Percentiles rank a stretch among this genome's conserved stretches.
phyloP scores from a whole-genome alignment of 2,888 invertebrate species.

The Coecobrya sp. region DNA sequence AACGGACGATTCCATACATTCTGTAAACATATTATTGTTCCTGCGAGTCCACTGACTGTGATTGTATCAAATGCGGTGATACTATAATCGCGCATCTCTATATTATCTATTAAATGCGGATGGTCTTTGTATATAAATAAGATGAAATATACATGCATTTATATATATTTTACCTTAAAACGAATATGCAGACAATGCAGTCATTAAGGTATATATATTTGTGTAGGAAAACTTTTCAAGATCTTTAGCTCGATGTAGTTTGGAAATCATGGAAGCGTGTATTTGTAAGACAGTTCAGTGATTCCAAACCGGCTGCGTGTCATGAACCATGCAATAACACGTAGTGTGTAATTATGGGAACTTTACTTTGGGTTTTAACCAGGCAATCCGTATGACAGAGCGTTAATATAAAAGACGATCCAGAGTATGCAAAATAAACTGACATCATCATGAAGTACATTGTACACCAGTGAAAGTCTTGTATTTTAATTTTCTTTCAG shows the following conservation, averaged over 20 bases:
- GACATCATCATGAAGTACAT: neutral
- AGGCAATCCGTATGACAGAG: neutral
- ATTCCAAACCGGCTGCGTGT: constrained; percentile 59
- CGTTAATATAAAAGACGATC: neutral
- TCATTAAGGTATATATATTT: too few species aligned
- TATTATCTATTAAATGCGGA: too few species aligned
- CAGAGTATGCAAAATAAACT: too few species aligned
- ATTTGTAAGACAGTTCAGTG: constrained; percentile 71
- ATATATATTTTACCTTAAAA: too few species aligned
- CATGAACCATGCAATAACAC: constrained; percentile 68
- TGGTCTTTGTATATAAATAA: too few species aligned
- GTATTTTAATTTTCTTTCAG: neutral
- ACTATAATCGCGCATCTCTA: too few species aligned
- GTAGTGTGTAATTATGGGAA: neutral
- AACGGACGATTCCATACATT: neutral
- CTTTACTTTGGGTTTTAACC: neutral
- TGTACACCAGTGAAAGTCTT: neutral
- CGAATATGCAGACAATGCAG: too few species aligned
- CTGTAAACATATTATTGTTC: neutral
- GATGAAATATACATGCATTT: too few species aligned
- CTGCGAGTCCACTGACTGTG: too few species aligned
- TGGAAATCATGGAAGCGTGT: constrained; percentile 64
- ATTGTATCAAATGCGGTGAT: too few species aligned
- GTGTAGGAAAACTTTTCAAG: neutral
- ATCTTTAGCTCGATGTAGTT: neutral